phyloP scores from a whole-genome alignment of 2,113 vertebrate genomes.

The Cairina moschata region DNA sequence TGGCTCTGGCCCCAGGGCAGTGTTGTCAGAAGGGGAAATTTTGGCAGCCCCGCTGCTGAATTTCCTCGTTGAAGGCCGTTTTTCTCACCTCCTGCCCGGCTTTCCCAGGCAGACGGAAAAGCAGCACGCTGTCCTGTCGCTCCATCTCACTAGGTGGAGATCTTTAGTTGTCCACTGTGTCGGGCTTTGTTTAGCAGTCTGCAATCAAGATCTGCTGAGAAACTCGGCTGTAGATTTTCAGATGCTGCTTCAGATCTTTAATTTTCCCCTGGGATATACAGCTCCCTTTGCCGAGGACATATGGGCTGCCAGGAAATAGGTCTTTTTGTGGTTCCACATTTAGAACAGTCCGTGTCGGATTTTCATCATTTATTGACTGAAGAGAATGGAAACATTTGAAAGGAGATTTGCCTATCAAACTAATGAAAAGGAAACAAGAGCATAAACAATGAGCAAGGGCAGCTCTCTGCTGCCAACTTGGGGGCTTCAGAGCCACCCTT shows the following conservation, averaged over 20 bases:
- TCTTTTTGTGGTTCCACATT: background rate
- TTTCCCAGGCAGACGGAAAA: background rate
- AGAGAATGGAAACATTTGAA: background rate
- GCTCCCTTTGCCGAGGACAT: background rate
- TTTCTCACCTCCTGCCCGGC: background rate
- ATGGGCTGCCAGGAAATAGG: conserved; percentile 9
- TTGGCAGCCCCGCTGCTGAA: no score
- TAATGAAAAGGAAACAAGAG: background rate
- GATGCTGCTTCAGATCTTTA: background rate
- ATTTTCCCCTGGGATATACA: conserved; percentile 22
- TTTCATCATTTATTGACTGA: background rate
- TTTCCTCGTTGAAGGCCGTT: accelerated
- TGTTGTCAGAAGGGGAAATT: background rate
- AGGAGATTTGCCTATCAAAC: conserved; percentile 7
- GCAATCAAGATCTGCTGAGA: background rate
- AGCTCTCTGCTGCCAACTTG: background rate
- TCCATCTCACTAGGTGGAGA: conserved; percentile 52
- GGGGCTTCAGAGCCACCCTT: background rate
- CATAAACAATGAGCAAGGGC: background rate
- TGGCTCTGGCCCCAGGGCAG: background rate
- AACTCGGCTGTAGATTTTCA: conserved; percentile 3
- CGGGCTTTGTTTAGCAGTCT: background rate
- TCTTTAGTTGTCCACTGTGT: background rate
- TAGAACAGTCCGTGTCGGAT: background rate
- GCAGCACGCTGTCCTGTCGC: background rate